phyloP scores from a whole-genome alignment of 37 sponge, comb jelly and placozoan species.

The Axinella damicornis region DNA sequence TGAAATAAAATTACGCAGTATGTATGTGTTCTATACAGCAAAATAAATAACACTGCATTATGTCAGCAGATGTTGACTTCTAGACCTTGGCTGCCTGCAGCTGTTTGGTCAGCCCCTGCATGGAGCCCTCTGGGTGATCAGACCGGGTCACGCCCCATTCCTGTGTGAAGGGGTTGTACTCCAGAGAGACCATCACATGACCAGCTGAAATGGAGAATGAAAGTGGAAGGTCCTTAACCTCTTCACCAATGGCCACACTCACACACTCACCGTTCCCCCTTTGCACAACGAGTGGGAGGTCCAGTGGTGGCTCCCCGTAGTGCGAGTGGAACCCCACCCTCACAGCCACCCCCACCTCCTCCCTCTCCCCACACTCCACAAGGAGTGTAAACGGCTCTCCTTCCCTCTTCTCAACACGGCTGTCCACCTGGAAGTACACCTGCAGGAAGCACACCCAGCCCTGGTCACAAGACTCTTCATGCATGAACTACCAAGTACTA shows the following conservation, averaged over 20 bases:
- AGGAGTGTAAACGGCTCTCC: slow-evolving; percentile 13
- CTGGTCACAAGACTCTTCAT: too few relatives aligned
- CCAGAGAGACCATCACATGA: background rate
- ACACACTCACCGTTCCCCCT: slow-evolving; percentile 1
- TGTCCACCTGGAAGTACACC: too few relatives aligned
- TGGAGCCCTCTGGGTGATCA: background rate
- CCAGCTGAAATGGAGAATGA: background rate
- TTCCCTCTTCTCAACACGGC: too few relatives aligned
- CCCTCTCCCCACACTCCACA: background rate
- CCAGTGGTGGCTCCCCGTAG: slow-evolving; percentile 66
- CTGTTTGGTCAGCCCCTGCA: too few relatives aligned
- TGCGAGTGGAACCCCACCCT: slow-evolving; percentile 45
- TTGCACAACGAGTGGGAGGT: slow-evolving; percentile 13
- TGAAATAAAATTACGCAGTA: too few relatives aligned
- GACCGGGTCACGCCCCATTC: slow-evolving; percentile 45
- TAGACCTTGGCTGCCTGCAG: too few relatives aligned
- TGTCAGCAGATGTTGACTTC: too few relatives aligned
- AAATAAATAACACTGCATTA: too few relatives aligned
- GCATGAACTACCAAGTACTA: too few relatives aligned
- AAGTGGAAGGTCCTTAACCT: background rate
- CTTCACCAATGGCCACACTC: background rate
- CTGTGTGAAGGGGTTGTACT: slow-evolving; percentile 66
- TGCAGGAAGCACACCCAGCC: too few relatives aligned
- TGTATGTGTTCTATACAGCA: too few relatives aligned
- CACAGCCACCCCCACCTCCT: slow-evolving; percentile 4